These are phyloP conservation scores for Gnathonemus longibarbis DNA, from an alignment of 2,113 vertebrate genomes.

Conservation along the genomic window DNA sequence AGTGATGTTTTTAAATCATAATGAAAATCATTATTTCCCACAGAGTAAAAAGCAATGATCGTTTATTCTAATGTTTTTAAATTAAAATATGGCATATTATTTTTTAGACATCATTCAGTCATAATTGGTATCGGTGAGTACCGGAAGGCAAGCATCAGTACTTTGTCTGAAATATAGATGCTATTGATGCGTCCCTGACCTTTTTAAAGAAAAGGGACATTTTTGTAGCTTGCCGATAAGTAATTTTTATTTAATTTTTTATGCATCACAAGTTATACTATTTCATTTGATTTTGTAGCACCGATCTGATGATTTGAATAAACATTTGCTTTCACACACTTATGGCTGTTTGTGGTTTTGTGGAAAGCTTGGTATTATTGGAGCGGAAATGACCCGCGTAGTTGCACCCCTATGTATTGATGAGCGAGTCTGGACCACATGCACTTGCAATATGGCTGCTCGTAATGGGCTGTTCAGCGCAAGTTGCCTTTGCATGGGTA, in stretches of 20 bases:
- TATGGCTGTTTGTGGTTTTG: not conserved
- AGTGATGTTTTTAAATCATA: not conserved
- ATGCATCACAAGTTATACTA: not conserved
- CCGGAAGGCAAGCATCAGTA: not conserved
- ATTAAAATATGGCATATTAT: not conserved
- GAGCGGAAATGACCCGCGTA: not conserved
- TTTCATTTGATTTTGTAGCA: not conserved
- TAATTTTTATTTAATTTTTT: not conserved
- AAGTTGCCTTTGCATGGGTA: not conserved
- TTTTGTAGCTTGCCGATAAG: not conserved
- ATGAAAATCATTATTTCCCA: not conserved
- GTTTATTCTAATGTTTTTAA: not conserved
- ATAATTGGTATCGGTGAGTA: not conserved
- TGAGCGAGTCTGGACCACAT: not conserved
- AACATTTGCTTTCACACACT: not conserved
- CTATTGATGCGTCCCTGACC: not conserved
- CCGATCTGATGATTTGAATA: constrained; percentile 20
- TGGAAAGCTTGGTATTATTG: not conserved
- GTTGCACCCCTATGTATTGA: not conserved
- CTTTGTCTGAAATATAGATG: not conserved
- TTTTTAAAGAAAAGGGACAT: not conserved
- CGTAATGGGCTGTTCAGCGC: not conserved
- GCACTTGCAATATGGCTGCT: not conserved
- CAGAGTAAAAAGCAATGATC: not conserved
- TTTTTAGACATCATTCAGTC: not conserved